A percentile compares a stretch with the other conserved stretches of the same genome.
Evolutionary conservation across 2,113 vertebrate species (phyloP).

Genomic region (Phoenicopterus ruber): DNA sequence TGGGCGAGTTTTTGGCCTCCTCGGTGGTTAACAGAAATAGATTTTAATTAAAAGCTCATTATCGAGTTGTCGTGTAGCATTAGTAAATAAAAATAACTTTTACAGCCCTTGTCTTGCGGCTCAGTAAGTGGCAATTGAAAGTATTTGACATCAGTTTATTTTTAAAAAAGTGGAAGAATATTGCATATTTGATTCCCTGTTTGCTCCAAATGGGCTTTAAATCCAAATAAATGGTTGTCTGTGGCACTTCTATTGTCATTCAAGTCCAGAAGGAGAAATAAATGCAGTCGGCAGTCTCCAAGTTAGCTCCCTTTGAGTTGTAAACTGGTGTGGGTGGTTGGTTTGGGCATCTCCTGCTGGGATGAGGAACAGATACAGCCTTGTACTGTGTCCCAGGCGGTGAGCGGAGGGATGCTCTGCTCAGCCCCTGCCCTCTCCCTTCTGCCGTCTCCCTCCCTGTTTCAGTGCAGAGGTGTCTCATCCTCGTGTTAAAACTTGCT

Average conservation of each 20-base stretch:
- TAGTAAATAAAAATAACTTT: slow-evolving; percentile 66
- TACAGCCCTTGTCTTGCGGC: slow-evolving; percentile 9
- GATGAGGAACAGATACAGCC: not conserved
- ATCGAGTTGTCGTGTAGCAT: slow-evolving; percentile 42
- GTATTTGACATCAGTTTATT: slow-evolving; percentile 19
- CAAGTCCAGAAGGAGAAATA: not conserved
- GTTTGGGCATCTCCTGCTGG: not conserved
- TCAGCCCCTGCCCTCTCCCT: not conserved
- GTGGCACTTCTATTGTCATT: not conserved
- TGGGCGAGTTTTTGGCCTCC: not conserved
- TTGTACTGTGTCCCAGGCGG: not conserved
- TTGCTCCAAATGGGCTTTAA: not conserved
- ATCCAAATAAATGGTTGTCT: not conserved
- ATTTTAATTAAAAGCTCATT: slow-evolving; percentile 67
- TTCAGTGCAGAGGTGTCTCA: not conserved
- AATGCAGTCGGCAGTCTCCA: not conserved
- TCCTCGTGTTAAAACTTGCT: not conserved
- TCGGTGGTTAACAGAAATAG: slow-evolving; percentile 53
- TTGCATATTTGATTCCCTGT: not conserved
- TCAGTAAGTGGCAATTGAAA: slow-evolving; percentile 17
- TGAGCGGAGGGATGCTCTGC: not conserved
- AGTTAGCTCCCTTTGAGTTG: not conserved
- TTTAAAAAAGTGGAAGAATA: not conserved
- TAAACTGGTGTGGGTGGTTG: not conserved
- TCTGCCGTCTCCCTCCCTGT: not conserved